Conservation (phyloP, 2,888 invertebrate genomes). For the Scaeva pyrastri region DNA sequence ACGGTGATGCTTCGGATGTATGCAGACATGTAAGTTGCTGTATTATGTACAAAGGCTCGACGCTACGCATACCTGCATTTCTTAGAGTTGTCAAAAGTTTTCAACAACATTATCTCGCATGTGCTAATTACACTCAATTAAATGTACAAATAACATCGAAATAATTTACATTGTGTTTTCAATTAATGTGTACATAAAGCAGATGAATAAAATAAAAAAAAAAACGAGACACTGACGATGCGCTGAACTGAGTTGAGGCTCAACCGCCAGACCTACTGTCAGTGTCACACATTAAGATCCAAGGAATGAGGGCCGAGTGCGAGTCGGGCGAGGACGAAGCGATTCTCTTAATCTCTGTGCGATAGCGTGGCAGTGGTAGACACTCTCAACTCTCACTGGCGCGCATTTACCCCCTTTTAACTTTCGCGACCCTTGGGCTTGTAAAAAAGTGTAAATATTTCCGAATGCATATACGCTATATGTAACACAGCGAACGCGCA, state of each 20-base stretch:
- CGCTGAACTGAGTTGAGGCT: neutral
- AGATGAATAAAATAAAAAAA: constrained; percentile 52
- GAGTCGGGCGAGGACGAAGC: too few species aligned
- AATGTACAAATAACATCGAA: constrained; percentile 71
- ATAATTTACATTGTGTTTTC: constrained; percentile 73
- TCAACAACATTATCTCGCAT: constrained; percentile 52
- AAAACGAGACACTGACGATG: neutral
- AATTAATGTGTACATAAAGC: constrained; percentile 65
- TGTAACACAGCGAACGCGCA: constrained; percentile 68
- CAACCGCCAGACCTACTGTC: neutral
- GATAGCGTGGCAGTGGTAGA: constrained; percentile 36
- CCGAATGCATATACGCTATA: constrained; percentile 64
- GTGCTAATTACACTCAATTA: constrained; percentile 73
- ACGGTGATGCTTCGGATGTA: too few species aligned
- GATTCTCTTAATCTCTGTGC: constrained; percentile 53
- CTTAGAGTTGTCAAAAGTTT: constrained; percentile 12
- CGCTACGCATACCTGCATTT: too few species aligned
- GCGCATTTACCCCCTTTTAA: constrained; percentile 32
- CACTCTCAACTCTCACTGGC: constrained; percentile 30
- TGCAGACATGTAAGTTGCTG: too few species aligned
- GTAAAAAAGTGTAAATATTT: constrained; percentile 69
- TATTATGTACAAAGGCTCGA: too few species aligned
- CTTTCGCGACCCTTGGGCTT: constrained; percentile 60
- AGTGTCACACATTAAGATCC: neutral
- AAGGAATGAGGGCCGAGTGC: neutral